phyloP scores from a whole-genome alignment of 2,888 invertebrate species.

The Pachliopta kotzebuea region DNA sequence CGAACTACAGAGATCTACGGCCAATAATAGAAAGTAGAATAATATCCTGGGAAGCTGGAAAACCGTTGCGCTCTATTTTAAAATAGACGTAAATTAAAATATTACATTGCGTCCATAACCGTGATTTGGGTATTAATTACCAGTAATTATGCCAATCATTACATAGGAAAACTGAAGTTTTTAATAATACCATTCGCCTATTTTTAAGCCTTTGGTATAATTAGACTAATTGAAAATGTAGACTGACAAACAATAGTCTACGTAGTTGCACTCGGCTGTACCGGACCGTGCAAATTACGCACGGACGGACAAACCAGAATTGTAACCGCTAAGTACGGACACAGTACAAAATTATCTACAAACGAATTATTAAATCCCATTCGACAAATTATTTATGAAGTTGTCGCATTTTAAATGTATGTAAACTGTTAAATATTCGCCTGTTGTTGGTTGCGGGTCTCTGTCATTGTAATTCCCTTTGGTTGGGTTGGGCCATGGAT shows the following conservation, averaged over 20 bases:
- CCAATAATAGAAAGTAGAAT: too few relatives aligned
- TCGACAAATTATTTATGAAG: not conserved
- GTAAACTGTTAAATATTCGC: not conserved
- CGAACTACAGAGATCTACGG: too few relatives aligned
- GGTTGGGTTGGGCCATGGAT: too few relatives aligned
- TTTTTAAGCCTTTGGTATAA: not conserved
- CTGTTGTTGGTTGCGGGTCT: too few relatives aligned
- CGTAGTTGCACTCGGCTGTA: slow-evolving; percentile 11
- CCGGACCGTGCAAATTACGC: not conserved
- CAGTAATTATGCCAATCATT: not conserved
- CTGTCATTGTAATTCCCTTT: too few relatives aligned
- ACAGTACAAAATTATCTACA: slow-evolving; percentile 7
- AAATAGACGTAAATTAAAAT: not conserved
- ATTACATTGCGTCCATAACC: not conserved
- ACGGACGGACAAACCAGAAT: slow-evolving; percentile 9
- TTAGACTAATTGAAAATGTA: not conserved
- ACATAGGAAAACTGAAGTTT: not conserved
- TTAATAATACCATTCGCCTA: not conserved
- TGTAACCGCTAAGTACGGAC: slow-evolving; percentile 1
- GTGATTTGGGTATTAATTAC: not conserved
- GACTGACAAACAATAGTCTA: not conserved
- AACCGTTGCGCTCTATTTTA: not conserved
- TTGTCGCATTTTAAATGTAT: not conserved
- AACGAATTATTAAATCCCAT: slow-evolving; percentile 3
- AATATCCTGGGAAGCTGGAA: not conserved